Conservation (phyloP, 2,797 vertebrate genomes). For the Pangasius mekongensis region DNA sequence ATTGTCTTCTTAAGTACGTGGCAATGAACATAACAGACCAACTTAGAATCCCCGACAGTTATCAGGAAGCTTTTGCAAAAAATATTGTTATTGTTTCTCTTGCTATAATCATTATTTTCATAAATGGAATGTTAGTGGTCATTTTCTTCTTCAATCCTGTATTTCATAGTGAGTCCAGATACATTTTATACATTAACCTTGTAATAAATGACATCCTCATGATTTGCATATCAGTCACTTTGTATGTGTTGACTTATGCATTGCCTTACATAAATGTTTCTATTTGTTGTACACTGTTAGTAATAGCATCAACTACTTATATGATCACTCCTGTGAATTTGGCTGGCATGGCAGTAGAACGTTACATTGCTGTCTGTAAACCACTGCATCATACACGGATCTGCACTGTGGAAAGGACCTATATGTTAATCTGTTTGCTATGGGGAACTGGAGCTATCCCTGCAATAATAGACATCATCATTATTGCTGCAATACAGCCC, state of each 20-base stretch:
- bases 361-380: constrained; percentile 73
- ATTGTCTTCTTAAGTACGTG: not conserved
- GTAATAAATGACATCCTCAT: constrained; percentile 74
- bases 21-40: constrained; percentile 43
- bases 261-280: constrained; percentile 62
- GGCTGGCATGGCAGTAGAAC: constrained; percentile 75
- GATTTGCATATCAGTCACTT: constrained; percentile 58
- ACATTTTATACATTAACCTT: constrained; percentile 75
- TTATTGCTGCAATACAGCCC: constrained; percentile 54
- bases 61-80: constrained; percentile 67
- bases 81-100: constrained; percentile 71
- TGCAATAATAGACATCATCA: constrained; percentile 61
- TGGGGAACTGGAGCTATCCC: constrained; percentile 64
- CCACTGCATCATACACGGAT: constrained; percentile 65
- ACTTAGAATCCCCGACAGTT: constrained; percentile 56
- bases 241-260: constrained; percentile 65
- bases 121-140: constrained; percentile 70
- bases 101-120: constrained; percentile 69
- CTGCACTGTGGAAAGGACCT: constrained; percentile 64
- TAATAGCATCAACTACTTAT: constrained; percentile 61
- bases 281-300: constrained; percentile 62
- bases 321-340: constrained; percentile 76
- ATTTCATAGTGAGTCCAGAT: constrained; percentile 67
- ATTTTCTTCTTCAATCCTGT: constrained; percentile 63
- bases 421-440: constrained; percentile 64